These are phyloP conservation scores for Eupithecia insigniata DNA, from an alignment of 2,888 invertebrate genomes.

Conservation along the genomic window DNA sequence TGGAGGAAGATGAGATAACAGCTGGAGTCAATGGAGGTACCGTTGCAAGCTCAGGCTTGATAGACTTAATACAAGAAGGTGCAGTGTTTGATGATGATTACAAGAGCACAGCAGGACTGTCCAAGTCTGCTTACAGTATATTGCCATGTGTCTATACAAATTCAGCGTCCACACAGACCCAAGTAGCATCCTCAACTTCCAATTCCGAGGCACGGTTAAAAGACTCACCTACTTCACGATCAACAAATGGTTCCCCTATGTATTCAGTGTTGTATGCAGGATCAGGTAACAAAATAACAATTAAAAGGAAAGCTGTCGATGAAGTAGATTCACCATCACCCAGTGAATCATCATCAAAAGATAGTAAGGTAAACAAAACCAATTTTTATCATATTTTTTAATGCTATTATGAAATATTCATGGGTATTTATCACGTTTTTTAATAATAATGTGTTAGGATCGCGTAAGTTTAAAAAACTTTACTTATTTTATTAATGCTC, in stretches of 20 bases:
- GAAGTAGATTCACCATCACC: slow-evolving; percentile 78
- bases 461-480: too few species aligned
- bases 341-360: slow-evolving; percentile 67
- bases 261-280: slow-evolving; percentile 93
- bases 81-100: slow-evolving; percentile 90
- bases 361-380: slow-evolving; percentile 64
- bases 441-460: too few species aligned
- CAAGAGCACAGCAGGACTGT: slow-evolving; percentile 88
- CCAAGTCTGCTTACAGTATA: slow-evolving; percentile 90
- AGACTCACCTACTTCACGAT: slow-evolving; percentile 72
- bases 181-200: slow-evolving; percentile 67
- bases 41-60: slow-evolving; percentile 84
- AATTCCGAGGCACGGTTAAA: slow-evolving; percentile 65
- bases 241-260: slow-evolving; percentile 75
- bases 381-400: neutral
- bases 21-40: slow-evolving; percentile 81
- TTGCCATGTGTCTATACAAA: slow-evolving; percentile 89
- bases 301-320: slow-evolving; percentile 89
- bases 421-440: too few species aligned
- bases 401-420: too few species aligned
- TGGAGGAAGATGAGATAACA: slow-evolving; percentile 80
- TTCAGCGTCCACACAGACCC: slow-evolving; percentile 81
- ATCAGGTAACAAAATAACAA: slow-evolving; percentile 92
- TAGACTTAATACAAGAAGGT: slow-evolving; percentile 91
- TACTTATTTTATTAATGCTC: too few species aligned